phyloP scores from a whole-genome alignment of 2,797 vertebrate genomes.

The Epinephelus awoara region DNA sequence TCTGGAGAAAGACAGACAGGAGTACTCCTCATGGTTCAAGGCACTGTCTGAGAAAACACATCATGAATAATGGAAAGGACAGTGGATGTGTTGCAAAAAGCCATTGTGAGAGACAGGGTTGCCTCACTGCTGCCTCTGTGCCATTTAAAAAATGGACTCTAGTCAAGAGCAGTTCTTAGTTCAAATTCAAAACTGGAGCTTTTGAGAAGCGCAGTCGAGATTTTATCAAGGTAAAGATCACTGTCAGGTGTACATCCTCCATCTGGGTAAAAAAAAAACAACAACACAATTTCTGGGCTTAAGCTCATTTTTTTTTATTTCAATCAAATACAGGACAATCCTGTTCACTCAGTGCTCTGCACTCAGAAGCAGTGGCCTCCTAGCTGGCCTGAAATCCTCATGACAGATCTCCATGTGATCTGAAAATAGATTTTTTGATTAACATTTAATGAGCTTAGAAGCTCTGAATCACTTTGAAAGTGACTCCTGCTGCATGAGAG shows the following conservation, averaged over 20 bases:
- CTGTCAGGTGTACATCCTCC: background rate
- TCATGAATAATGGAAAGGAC: conserved; percentile 81
- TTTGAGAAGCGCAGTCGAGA: background rate
- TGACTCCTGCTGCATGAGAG: conserved; percentile 77
- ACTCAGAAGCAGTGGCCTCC: conserved; percentile 72
- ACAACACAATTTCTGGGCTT: background rate
- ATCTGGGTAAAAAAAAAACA: background rate
- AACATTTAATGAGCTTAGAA: conserved; percentile 90
- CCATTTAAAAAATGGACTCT: conserved; percentile 55
- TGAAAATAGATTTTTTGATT: conserved; percentile 91
- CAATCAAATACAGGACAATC: conserved; percentile 37
- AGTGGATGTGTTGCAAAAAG: conserved; percentile 70
- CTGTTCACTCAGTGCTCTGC: conserved; percentile 32
- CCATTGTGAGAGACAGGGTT: conserved; percentile 53
- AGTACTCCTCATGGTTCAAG: conserved; percentile 72
- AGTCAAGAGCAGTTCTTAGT: conserved; percentile 30
- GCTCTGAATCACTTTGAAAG: conserved; percentile 84
- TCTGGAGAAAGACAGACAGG: conserved; percentile 70
- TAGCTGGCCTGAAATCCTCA: conserved; percentile 83
- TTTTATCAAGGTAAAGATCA: conserved; percentile 28
- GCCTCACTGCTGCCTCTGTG: conserved; percentile 54
- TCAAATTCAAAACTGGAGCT: conserved; percentile 33
- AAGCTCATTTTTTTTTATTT: background rate
- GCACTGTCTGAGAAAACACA: conserved; percentile 75
- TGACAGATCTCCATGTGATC: conserved; percentile 86